These are phyloP conservation scores for Heliconius hewitsoni DNA, from an alignment of 1,140 invertebrate species.

Conservation along the genomic window DNA sequence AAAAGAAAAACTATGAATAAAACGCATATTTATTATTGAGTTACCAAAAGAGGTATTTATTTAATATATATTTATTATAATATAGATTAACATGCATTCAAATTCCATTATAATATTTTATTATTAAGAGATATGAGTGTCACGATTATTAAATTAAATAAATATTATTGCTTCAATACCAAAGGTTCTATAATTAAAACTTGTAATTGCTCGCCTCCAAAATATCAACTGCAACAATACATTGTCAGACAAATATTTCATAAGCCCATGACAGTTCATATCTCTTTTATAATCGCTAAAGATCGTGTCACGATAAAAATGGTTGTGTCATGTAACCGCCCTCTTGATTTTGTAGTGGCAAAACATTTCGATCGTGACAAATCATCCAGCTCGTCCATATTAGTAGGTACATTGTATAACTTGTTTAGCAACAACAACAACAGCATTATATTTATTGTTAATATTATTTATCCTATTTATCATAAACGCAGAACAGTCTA, in stretches of 20 bases:
- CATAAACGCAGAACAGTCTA: conserved; percentile 55
- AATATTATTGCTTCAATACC: conserved; percentile 24
- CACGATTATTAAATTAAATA: conserved; percentile 35
- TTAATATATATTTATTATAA: conserved; percentile 68
- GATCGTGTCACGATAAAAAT: conserved; percentile 52
- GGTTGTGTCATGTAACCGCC: conserved; percentile 4
- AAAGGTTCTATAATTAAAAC: conserved; percentile 14
- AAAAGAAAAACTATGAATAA: conserved; percentile 37
- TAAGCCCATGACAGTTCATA: conserved; percentile 50
- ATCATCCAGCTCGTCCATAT: conserved; percentile 50
- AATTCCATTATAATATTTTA: conserved; percentile 76
- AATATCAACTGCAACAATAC: conserved; percentile 14
- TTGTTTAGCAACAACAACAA: conserved; percentile 75
- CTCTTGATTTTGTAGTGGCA: not conserved
- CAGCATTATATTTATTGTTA: conserved; percentile 75
- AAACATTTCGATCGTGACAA: conserved; percentile 43
- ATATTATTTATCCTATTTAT: conserved; percentile 63
- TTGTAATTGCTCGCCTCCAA: conserved; percentile 4
- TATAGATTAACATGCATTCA: conserved; percentile 80
- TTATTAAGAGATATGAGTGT: conserved; percentile 59
- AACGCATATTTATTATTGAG: conserved; percentile 52
- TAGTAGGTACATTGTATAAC: conserved; percentile 73
- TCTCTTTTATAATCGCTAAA: conserved; percentile 47
- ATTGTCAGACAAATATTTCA: conserved; percentile 3
- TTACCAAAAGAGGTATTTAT: conserved; percentile 81